These are phyloP conservation scores for Caenorhabditis sulstoni DNA, from an alignment of 2,888 invertebrate genomes.

Conservation along the genomic window DNA sequence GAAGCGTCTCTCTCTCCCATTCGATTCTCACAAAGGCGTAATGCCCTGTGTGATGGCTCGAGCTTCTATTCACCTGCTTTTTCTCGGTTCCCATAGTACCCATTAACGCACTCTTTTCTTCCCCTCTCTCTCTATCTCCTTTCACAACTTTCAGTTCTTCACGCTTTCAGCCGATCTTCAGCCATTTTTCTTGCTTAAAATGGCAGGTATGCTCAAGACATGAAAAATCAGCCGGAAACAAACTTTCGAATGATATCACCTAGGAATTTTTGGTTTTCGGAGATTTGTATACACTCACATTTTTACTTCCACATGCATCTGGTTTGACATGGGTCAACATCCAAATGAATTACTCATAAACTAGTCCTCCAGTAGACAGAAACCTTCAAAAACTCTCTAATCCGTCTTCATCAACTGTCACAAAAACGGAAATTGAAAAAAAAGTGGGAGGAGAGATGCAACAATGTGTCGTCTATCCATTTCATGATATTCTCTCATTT, in stretches of 20 bases:
- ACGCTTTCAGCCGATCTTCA: background rate
- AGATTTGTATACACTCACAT: no score
- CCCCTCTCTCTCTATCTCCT: background rate
- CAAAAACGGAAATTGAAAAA: constrained; percentile 30
- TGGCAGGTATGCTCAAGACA: no score
- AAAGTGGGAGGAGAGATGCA: background rate
- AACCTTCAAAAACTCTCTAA: background rate
- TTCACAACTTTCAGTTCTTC: background rate
- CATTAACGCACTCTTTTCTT: constrained; percentile 6
- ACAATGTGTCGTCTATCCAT: constrained; percentile 1
- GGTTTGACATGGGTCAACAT: no score
- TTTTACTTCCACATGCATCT: no score
- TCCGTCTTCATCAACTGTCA: constrained; percentile 40
- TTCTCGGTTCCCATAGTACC: constrained; percentile 46
- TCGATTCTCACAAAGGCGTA: no score
- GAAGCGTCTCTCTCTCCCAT: no score
- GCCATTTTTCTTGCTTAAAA: no score
- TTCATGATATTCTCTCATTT: constrained; percentile 12
- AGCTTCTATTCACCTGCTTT: background rate
- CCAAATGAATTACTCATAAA: no score
- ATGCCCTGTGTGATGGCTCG: background rate
- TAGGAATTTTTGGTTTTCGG: no score
- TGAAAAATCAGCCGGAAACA: no score
- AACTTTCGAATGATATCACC: no score
- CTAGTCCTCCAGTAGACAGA: no score